Evolutionary conservation across 2,888 invertebrate genomes (phyloP).

Genomic region (Podabrus alpinus): DNA sequence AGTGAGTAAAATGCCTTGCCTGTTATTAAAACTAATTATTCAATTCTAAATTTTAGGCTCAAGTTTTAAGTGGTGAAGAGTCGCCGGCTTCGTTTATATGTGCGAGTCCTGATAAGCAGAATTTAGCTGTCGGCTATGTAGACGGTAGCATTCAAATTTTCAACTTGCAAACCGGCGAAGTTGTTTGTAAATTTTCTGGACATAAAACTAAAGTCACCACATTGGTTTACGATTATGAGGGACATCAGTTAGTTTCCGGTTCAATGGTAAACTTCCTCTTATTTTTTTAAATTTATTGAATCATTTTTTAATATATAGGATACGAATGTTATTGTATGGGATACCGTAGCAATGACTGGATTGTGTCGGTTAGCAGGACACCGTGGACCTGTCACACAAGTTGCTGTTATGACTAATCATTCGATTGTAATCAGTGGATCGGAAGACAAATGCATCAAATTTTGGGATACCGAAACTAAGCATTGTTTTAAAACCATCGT

Average conservation of each 20-base stretch:
- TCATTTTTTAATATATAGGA: slow-evolving; percentile 64
- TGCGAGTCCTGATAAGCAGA: slow-evolving; percentile 74
- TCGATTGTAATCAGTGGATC: slow-evolving; percentile 80
- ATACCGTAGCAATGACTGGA: slow-evolving; percentile 90
- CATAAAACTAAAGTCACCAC: slow-evolving; percentile 85
- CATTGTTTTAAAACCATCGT: slow-evolving; percentile 95
- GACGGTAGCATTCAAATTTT: slow-evolving; percentile 88
- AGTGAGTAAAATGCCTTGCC: slow-evolving; percentile 55
- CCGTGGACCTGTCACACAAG: slow-evolving; percentile 85
- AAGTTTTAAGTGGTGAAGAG: slow-evolving; percentile 80
- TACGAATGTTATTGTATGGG: slow-evolving; percentile 93
- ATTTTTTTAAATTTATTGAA: slow-evolving; percentile 2
- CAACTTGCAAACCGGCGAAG: slow-evolving; percentile 74
- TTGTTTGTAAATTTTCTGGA: slow-evolving; percentile 76
- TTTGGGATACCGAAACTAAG: slow-evolving; percentile 95
- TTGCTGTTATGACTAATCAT: slow-evolving; percentile 71
- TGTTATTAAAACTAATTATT: neutral
- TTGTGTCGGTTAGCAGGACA: slow-evolving; percentile 89
- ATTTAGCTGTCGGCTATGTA: slow-evolving; percentile 88
- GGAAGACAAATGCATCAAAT: slow-evolving; percentile 93
- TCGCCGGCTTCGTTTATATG: slow-evolving; percentile 77
- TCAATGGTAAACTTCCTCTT: slow-evolving; percentile 65
- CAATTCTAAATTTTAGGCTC: slow-evolving; percentile 60
- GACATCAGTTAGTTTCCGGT: slow-evolving; percentile 87
- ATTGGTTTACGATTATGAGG: slow-evolving; percentile 80